Evolutionary conservation across 30 jellyfish, hydroid and myxozoan genomes (phyloP).

Genomic region (Aurelia coerulea): DNA sequence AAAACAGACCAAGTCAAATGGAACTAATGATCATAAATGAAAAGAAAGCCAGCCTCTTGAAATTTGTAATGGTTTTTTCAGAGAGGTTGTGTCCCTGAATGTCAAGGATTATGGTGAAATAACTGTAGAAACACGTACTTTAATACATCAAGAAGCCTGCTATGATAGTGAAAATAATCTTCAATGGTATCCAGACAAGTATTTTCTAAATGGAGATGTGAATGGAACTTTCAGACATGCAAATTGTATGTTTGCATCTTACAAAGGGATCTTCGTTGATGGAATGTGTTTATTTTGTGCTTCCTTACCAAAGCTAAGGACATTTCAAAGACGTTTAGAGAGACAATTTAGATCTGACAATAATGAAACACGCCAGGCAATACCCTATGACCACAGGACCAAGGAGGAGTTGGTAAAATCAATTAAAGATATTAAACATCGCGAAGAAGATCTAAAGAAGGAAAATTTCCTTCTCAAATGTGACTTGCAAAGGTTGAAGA

Average conservation of each 20-base stretch:
- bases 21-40: neutral
- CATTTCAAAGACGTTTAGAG: slow-evolving; percentile 16
- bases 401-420: too few relatives aligned
- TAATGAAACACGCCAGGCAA: neutral
- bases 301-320: slow-evolving; percentile 6
- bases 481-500: slow-evolving; percentile 5
- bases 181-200: neutral
- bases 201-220: slow-evolving; percentile 1
- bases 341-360: neutral
- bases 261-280: neutral
- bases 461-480: slow-evolving; percentile 10
- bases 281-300: slow-evolving; percentile 19
- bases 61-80: slow-evolving; percentile 6
- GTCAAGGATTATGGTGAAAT: slow-evolving; percentile 6
- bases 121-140: slow-evolving; percentile 14
- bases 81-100: slow-evolving; percentile 9
- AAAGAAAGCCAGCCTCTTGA: slow-evolving; percentile 8
- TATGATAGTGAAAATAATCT: neutral
- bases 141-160: slow-evolving; percentile 9
- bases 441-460: neutral
- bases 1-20: too few relatives aligned
- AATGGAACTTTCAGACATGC: slow-evolving; percentile 19
- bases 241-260: slow-evolving; percentile 11
- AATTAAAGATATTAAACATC: neutral
- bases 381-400: too few relatives aligned